A percentile compares a stretch with the other conserved stretches of the same genome.
Conservation (phyloP, 2,113 vertebrate species). For the Lasiurus cinereus region DNA sequence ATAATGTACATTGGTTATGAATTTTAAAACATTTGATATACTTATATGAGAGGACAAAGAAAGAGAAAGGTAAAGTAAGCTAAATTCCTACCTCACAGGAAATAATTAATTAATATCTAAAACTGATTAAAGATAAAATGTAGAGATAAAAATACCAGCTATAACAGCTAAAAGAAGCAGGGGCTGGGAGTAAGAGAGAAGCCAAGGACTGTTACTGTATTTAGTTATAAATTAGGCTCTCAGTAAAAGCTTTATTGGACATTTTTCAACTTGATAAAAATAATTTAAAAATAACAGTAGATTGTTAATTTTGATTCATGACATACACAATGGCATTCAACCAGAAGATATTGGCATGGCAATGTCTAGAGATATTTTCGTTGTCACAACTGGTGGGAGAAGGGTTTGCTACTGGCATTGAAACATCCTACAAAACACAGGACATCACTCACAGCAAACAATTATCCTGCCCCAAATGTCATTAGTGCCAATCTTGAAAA, state of each 20-base stretch:
- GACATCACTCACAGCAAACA: neutral
- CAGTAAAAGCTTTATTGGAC: slow-evolving; percentile 47
- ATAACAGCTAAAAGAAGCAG: slow-evolving; percentile 45
- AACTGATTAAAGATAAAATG: slow-evolving; percentile 57
- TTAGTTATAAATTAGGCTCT: slow-evolving; percentile 19
- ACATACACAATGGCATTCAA: neutral
- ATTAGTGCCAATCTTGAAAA: slow-evolving; percentile 3
- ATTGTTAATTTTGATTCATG: slow-evolving; percentile 55
- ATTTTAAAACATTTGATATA: slow-evolving; percentile 27
- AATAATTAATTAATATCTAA: slow-evolving; percentile 7
- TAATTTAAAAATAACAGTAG: slow-evolving; percentile 45
- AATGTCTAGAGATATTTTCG: neutral
- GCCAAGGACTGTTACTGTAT: neutral
- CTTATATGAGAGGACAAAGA: slow-evolving; percentile 2
- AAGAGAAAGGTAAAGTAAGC: neutral
- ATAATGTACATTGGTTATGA: neutral
- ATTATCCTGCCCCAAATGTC: neutral
- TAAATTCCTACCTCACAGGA: slow-evolving; percentile 37
- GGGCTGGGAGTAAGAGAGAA: neutral
- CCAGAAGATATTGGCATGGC: neutral
- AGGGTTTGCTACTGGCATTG: neutral
- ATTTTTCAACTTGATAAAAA: slow-evolving; percentile 63
- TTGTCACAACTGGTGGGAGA: neutral
- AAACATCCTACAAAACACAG: neutral
- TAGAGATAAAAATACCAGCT: neutral